phyloP scores from a whole-genome alignment of 2,113 vertebrate genomes.

The Todiramphus chloris region DNA sequence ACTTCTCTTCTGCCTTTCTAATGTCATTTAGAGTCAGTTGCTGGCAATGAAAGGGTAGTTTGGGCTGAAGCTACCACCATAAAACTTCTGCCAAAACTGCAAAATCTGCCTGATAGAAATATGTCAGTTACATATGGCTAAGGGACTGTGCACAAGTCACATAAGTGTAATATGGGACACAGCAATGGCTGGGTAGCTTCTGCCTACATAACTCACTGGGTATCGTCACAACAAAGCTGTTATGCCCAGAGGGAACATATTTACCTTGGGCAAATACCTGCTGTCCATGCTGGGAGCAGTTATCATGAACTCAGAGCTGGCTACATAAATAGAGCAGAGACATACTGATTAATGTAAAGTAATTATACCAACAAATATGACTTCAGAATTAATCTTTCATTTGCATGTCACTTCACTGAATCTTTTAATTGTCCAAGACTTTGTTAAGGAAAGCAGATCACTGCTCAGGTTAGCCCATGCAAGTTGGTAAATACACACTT shows the following conservation, averaged over 20 bases:
- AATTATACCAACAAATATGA: not conserved
- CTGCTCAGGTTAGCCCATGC: not conserved
- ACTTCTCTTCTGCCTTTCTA: not conserved
- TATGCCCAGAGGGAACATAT: not conserved
- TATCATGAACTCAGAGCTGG: not conserved
- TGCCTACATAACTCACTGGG: not conserved
- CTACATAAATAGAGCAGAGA: not conserved
- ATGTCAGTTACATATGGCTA: not conserved
- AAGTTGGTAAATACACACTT: not conserved
- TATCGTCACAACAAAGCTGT: not conserved
- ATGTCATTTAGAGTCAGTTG: not conserved
- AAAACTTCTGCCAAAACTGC: not conserved
- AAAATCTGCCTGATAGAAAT: not conserved
- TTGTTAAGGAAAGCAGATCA: not conserved
- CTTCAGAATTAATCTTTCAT: not conserved
- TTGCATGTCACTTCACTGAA: not conserved
- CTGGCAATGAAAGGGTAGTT: not conserved
- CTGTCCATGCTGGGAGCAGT: not conserved
- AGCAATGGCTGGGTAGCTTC: not conserved
- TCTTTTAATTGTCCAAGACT: not conserved
- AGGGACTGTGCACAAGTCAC: not conserved
- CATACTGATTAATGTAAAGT: not conserved
- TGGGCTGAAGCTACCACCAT: not conserved
- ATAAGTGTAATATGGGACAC: not conserved
- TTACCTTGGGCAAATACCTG: not conserved